Evolutionary conservation across 2,888 invertebrate genomes (phyloP).

Genomic region (Cephus runcator): DNA sequence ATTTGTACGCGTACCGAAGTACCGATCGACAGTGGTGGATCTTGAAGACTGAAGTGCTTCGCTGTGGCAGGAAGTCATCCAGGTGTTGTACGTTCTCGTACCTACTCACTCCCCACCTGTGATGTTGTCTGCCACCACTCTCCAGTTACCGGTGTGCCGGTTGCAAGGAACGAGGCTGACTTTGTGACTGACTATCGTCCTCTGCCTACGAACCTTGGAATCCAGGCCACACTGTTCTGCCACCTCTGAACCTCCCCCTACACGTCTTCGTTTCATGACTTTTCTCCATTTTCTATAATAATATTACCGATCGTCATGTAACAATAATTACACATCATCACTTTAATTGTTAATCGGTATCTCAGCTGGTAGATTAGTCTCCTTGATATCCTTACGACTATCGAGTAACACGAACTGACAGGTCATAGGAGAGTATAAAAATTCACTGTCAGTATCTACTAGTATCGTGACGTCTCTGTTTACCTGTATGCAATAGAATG

Average conservation of each 20-base stretch:
- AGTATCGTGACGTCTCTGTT: too few relatives aligned
- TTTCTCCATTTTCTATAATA: neutral
- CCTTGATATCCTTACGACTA: neutral
- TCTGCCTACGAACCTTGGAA: constrained; percentile 32
- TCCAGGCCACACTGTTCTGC: constrained; percentile 39
- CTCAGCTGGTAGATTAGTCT: neutral
- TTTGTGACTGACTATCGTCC: constrained; percentile 20
- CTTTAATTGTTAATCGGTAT: neutral
- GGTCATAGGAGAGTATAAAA: neutral
- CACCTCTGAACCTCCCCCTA: constrained; percentile 8
- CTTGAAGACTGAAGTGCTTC: constrained; percentile 52
- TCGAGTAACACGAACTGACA: neutral
- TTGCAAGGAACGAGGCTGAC: constrained; percentile 44
- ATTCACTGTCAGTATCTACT: too few relatives aligned
- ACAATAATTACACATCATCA: neutral
- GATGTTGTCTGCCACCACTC: constrained; percentile 13
- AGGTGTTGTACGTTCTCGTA: constrained; percentile 45
- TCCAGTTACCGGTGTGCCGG: constrained; percentile 40
- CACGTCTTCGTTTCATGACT: neutral
- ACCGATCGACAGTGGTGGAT: constrained; percentile 42
- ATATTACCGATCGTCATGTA: neutral
- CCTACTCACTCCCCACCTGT: constrained; percentile 33
- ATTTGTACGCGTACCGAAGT: constrained; percentile 18
- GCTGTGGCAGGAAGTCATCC: constrained; percentile 55
- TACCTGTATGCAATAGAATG: too few relatives aligned